phyloP scores from a whole-genome alignment of 2,797 vertebrate species.

The Pteropus rufus region DNA sequence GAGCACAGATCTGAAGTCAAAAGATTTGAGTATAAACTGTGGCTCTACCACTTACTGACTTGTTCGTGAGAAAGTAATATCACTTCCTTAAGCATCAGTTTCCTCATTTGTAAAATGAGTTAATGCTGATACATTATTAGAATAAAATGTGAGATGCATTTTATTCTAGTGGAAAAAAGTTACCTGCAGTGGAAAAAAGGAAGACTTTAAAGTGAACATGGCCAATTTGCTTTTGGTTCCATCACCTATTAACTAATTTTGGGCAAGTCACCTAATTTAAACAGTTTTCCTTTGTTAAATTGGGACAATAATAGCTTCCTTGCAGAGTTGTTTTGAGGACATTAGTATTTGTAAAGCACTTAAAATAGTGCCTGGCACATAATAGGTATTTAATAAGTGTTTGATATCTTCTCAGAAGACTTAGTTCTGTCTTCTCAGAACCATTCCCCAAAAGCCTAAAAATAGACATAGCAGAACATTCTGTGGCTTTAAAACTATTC shows the following conservation, averaged over 20 bases:
- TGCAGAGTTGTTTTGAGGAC: conserved; percentile 28
- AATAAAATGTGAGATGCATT: conserved; percentile 17
- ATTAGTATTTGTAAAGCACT: neutral
- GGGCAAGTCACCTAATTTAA: conserved; percentile 26
- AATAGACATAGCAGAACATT: neutral
- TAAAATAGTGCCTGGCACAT: neutral
- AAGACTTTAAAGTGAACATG: neutral
- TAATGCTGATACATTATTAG: conserved; percentile 2
- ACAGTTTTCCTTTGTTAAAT: conserved; percentile 2
- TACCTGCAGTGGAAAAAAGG: neutral
- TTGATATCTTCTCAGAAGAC: conserved; percentile 27
- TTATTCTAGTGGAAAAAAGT: neutral
- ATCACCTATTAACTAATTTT: conserved; percentile 2
- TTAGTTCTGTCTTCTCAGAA: conserved; percentile 38
- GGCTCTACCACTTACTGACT: neutral
- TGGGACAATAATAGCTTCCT: neutral
- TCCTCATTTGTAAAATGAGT: conserved; percentile 24
- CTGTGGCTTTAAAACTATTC: neutral
- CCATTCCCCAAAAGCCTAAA: conserved; percentile 21
- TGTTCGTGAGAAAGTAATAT: conserved; percentile 5
- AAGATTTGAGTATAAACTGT: neutral
- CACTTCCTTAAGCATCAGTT: neutral
- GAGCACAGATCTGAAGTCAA: neutral
- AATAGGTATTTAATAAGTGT: neutral
- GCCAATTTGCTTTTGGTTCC: neutral